A percentile compares a stretch with the other conserved stretches of the same genome.
These are phyloP conservation scores for Rhagoletis zephyria DNA, from an alignment of 1,140 invertebrate species.

Conservation along the genomic window DNA sequence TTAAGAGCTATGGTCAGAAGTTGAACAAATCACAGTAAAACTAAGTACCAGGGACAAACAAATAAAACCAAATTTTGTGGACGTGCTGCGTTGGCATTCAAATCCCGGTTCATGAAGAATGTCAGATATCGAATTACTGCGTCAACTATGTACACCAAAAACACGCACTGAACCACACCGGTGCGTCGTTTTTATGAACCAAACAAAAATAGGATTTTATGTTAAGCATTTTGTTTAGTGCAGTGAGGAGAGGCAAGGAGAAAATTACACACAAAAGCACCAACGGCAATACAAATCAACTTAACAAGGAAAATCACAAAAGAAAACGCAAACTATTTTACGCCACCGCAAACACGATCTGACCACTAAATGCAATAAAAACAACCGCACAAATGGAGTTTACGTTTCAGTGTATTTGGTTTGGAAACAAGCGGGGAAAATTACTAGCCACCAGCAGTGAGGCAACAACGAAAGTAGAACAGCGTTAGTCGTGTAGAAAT, in stretches of 20 bases:
- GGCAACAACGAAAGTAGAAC: neutral
- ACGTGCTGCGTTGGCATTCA: neutral
- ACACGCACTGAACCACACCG: neutral
- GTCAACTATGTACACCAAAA: constrained; percentile 53
- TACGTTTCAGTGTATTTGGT: neutral
- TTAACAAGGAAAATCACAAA: neutral
- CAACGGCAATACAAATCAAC: neutral
- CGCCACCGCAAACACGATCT: neutral
- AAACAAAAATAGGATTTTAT: neutral
- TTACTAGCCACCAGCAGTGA: neutral
- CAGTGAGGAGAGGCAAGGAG: neutral
- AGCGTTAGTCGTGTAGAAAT: neutral
- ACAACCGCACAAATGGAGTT: neutral
- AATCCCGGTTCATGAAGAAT: neutral
- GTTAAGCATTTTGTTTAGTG: neutral
- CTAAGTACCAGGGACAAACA: neutral
- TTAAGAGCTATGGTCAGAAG: neutral
- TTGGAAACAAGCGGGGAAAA: neutral
- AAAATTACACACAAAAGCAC: neutral
- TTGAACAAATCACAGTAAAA: neutral
- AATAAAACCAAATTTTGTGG: neutral
- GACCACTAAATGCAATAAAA: constrained; percentile 9
- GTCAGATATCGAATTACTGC: neutral
- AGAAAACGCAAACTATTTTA: neutral
- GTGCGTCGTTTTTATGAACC: neutral